phyloP scores from a whole-genome alignment of 2,797 vertebrate species.

The Clarias laeviceps region DNA sequence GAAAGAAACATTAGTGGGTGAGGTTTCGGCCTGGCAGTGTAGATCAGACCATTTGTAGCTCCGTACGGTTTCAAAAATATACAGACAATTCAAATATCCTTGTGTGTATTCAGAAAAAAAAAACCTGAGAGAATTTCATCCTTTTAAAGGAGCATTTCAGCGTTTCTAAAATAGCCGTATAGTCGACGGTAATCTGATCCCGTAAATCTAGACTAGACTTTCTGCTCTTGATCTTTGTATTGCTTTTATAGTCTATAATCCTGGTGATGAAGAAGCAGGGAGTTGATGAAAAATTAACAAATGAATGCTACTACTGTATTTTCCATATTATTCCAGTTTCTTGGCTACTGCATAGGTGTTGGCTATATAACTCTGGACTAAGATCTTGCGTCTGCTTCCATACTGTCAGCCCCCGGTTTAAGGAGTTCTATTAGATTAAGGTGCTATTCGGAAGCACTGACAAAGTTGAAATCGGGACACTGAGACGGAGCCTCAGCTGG shows the following conservation, averaged over 20 bases:
- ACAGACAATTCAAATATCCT: not conserved
- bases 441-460: conserved; percentile 29
- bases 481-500: conserved; percentile 45
- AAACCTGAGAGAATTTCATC: not conserved
- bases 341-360: conserved; percentile 10
- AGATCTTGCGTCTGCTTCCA: conserved; percentile 4
- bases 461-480: conserved; percentile 50
- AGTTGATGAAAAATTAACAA: not conserved
- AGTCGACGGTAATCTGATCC: not conserved
- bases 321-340: conserved; percentile 8
- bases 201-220: not conserved
- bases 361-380: not conserved
- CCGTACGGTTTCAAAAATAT: not conserved
- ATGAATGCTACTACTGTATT: not conserved
- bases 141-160: not conserved
- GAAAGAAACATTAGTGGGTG: too few relatives aligned
- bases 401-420: conserved; percentile 4
- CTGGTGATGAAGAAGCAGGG: conserved; percentile 6
- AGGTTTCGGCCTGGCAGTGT: not conserved
- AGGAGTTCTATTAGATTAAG: conserved; percentile 21
- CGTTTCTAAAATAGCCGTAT: too few relatives aligned
- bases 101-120: not conserved
- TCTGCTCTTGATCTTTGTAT: not conserved
- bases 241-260: not conserved
- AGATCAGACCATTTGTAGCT: not conserved